These are phyloP conservation scores for Pogoniulus pusillus DNA, from an alignment of 2,797 vertebrate species.

Conservation along the genomic window DNA sequence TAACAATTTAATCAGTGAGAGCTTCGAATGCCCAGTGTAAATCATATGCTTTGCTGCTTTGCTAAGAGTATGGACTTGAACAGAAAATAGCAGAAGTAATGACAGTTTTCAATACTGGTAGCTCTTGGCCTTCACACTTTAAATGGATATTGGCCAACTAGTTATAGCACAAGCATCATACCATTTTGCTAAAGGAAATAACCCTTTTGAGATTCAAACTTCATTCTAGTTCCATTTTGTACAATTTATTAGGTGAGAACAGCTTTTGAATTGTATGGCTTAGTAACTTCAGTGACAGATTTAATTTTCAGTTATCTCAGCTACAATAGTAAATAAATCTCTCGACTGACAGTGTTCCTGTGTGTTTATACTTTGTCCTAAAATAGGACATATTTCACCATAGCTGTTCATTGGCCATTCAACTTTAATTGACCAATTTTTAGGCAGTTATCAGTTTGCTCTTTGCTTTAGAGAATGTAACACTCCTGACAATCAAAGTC, in stretches of 20 bases:
- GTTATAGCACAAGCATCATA: background rate
- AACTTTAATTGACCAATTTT: slow-evolving; percentile 75
- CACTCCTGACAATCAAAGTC: slow-evolving; percentile 57
- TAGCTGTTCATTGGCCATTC: slow-evolving; percentile 66
- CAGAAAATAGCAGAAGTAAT: background rate
- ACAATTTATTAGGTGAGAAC: slow-evolving; percentile 55
- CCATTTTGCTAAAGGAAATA: slow-evolving; percentile 18
- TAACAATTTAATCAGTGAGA: background rate
- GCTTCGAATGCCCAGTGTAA: background rate
- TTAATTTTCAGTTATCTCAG: slow-evolving; percentile 70
- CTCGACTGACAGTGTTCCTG: slow-evolving; percentile 33
- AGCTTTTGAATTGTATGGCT: slow-evolving; percentile 32
- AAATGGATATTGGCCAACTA: background rate
- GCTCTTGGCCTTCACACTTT: background rate
- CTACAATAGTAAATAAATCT: slow-evolving; percentile 69
- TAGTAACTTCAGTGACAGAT: slow-evolving; percentile 51
- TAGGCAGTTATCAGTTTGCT: slow-evolving; percentile 58
- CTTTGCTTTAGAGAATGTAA: slow-evolving; percentile 67
- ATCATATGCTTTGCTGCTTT: background rate
- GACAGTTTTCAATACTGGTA: background rate
- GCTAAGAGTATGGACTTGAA: background rate
- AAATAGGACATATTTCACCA: slow-evolving; percentile 53
- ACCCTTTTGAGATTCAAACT: slow-evolving; percentile 18
- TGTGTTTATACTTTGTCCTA: slow-evolving; percentile 4
- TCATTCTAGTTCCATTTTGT: slow-evolving; percentile 17